A percentile compares a stretch with the other conserved stretches of the same genome.
phyloP scores from a whole-genome alignment of 1,140 invertebrate genomes.

The Amyelois transitella region DNA sequence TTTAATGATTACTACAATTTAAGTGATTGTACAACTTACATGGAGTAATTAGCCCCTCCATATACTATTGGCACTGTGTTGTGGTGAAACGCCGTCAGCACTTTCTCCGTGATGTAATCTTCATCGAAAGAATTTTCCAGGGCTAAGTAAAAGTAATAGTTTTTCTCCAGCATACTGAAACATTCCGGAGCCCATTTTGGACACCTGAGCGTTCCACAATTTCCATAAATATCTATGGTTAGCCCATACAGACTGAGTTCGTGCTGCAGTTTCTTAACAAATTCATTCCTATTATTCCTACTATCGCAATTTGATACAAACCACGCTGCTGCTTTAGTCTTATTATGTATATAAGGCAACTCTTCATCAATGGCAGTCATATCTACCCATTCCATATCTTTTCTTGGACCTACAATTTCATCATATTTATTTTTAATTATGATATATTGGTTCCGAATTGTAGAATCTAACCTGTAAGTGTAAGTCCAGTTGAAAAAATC shows the following conservation, averaged over 20 bases:
- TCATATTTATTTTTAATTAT: conserved; percentile 50
- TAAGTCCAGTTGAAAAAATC: conserved; percentile 78
- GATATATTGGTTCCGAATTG: conserved; percentile 69
- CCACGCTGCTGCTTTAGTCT: conserved; percentile 76
- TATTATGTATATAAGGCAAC: conserved; percentile 32
- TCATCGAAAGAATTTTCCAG: conserved; percentile 80
- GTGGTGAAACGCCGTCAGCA: conserved; percentile 72
- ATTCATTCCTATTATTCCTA: conserved; percentile 74
- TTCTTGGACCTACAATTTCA: conserved; percentile 49
- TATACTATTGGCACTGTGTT: conserved; percentile 73
- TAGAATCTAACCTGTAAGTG: conserved; percentile 76
- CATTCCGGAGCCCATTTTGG: conserved; percentile 40
- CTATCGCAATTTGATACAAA: conserved; percentile 80
- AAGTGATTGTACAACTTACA: conserved; percentile 21
- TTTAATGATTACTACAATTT: neutral
- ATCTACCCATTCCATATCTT: conserved; percentile 46
- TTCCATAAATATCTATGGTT: conserved; percentile 81
- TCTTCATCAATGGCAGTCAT: conserved; percentile 20
- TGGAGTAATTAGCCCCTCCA: conserved; percentile 61
- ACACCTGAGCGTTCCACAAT: conserved; percentile 73
- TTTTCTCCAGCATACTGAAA: conserved; percentile 54
- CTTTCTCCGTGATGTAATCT: conserved; percentile 81
- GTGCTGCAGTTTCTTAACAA: conserved; percentile 75
- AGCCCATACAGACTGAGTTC: conserved; percentile 60
- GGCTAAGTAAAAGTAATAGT: conserved; percentile 82